phyloP scores from a whole-genome alignment of 2,113 vertebrate genomes.

The Rhinichthys klamathensis region DNA sequence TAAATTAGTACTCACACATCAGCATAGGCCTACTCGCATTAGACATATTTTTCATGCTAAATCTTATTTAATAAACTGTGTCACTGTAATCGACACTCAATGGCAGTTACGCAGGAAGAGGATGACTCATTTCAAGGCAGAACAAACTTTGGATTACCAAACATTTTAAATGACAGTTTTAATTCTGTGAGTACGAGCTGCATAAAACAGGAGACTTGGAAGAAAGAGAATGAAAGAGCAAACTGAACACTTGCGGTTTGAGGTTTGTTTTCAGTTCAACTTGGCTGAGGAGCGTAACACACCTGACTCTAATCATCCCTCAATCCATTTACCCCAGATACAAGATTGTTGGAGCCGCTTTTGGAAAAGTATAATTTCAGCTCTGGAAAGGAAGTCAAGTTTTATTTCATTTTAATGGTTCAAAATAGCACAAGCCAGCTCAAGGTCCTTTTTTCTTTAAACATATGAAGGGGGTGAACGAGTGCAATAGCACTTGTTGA shows the following conservation, averaged over 20 bases:
- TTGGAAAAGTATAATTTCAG: conserved; percentile 57
- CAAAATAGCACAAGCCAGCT: conserved; percentile 39
- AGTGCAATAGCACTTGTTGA: conserved; percentile 42
- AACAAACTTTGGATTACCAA: conserved; percentile 2
- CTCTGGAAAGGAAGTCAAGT: conserved; percentile 57
- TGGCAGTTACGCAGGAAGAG: neutral
- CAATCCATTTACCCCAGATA: conserved; percentile 45
- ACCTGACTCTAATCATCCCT: conserved; percentile 58
- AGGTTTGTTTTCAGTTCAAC: conserved; percentile 51
- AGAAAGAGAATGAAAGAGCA: conserved; percentile 11
- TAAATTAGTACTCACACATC: neutral
- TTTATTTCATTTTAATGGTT: conserved; percentile 61
- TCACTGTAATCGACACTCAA: neutral
- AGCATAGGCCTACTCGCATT: neutral
- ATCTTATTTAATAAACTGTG: conserved; percentile 10
- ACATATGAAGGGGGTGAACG: conserved; percentile 33
- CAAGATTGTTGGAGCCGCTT: conserved; percentile 46
- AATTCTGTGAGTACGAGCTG: conserved; percentile 21
- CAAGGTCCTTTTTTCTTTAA: conserved; percentile 13
- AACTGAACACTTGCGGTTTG: conserved; percentile 30
- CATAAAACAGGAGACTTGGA: neutral
- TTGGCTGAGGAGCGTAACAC: conserved; percentile 37
- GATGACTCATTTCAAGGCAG: conserved; percentile 5
- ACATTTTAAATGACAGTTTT: conserved; percentile 32
- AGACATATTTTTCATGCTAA: neutral